phyloP scores from a whole-genome alignment of 2,113 vertebrate species.

The Anhinga rufa region DNA sequence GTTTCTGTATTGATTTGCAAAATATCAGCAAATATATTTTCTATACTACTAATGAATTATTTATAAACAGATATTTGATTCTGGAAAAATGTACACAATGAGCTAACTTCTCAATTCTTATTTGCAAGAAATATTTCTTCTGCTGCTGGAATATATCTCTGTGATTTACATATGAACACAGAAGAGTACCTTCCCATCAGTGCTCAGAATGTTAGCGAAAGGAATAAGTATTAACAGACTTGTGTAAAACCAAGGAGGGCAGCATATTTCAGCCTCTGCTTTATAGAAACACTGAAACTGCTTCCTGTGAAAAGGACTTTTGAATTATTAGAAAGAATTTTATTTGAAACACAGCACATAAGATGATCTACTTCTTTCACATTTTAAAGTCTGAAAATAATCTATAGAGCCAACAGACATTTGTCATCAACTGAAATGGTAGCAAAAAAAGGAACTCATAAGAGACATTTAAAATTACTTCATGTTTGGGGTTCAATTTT shows the following conservation, averaged over 20 bases:
- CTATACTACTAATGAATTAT: conserved; percentile 17
- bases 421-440: background rate
- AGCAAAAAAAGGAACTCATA: background rate
- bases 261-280: background rate
- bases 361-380: background rate
- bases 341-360: background rate
- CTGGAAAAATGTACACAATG: background rate
- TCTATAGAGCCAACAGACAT: background rate
- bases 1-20: background rate
- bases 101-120: background rate
- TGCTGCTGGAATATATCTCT: background rate
- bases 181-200: background rate
- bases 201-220: background rate
- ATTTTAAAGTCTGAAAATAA: background rate
- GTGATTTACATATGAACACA: conserved; percentile 9
- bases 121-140: background rate
- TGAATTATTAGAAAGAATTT: background rate
- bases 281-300: background rate
- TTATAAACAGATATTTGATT: background rate
- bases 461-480: background rate
- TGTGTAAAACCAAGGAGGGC: background rate
- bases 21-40: background rate
- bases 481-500: background rate
- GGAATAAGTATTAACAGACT: background rate
- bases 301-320: background rate